These are phyloP conservation scores for Xenops minutus DNA, from an alignment of 2,797 vertebrate species.

Conservation along the genomic window DNA sequence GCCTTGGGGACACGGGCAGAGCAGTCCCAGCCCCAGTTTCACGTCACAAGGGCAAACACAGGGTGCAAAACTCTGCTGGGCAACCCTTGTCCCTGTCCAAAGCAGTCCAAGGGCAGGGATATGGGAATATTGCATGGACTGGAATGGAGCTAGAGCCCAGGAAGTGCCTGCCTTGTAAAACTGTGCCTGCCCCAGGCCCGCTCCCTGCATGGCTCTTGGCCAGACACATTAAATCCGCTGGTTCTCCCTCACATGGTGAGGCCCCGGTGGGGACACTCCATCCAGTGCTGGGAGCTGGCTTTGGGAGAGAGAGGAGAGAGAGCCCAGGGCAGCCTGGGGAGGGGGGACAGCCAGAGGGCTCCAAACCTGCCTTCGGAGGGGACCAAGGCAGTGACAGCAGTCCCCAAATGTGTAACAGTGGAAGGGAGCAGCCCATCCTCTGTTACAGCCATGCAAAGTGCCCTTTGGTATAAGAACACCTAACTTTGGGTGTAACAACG, in stretches of 20 bases:
- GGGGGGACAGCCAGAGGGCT: neutral
- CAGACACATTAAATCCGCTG: neutral
- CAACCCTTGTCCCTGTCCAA: neutral
- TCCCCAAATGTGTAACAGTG: accelerated
- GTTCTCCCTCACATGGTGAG: neutral
- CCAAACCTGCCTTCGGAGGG: neutral
- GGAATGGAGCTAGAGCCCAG: neutral
- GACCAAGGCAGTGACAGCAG: neutral
- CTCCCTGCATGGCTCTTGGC: neutral
- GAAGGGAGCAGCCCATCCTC: neutral
- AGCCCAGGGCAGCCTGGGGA: neutral
- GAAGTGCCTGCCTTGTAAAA: neutral
- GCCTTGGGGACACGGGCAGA: accelerated
- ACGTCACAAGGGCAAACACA: neutral
- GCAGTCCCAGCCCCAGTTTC: neutral
- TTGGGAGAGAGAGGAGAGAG: neutral
- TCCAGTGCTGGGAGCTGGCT: neutral
- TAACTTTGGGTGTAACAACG: neutral
- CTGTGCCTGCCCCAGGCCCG: neutral
- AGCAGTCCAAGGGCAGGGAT: accelerated
- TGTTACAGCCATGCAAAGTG: accelerated
- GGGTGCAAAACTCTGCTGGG: accelerated
- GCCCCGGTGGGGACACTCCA: neutral
- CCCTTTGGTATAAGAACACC: neutral
- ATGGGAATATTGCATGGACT: neutral